Evolutionary conservation across 2,888 invertebrate species (phyloP).

Genomic region (Ornithoptera alexandrae): DNA sequence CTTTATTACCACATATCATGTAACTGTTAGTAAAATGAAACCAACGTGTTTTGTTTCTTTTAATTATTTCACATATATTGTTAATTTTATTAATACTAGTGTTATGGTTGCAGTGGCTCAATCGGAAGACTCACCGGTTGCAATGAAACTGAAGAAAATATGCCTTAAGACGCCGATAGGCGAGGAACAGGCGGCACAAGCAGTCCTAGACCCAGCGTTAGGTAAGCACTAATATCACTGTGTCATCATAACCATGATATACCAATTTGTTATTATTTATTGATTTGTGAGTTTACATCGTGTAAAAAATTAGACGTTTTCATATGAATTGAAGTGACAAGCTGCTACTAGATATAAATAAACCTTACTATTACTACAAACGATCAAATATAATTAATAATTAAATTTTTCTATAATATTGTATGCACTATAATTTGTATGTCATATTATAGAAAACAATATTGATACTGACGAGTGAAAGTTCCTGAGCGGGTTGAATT

Average conservation of each 20-base stretch:
- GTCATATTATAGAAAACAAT: not conserved
- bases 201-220: conserved; percentile 84
- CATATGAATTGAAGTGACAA: no score
- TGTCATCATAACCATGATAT: not conserved
- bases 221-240: conserved; percentile 59
- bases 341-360: no score
- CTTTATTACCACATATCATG: no score
- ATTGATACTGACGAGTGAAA: not conserved
- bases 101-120: conserved; percentile 81
- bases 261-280: no score
- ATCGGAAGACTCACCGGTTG: conserved; percentile 84
- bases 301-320: no score
- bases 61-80: not conserved
- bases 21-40: no score
- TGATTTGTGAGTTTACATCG: no score
- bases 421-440: not conserved
- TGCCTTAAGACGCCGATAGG: conserved; percentile 85
- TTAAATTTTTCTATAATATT: no score
- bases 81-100: conserved; percentile 10
- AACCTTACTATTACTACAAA: no score
- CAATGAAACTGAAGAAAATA: conserved; percentile 86
- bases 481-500: not conserved
- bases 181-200: conserved; percentile 85
- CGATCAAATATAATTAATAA: no score
- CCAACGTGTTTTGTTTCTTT: not conserved